A percentile compares a stretch with the other conserved stretches of the same genome.
These are phyloP conservation scores for Pseudolaguvia tuberculata DNA, from an alignment of 2,113 vertebrate species.

Conservation along the genomic window DNA sequence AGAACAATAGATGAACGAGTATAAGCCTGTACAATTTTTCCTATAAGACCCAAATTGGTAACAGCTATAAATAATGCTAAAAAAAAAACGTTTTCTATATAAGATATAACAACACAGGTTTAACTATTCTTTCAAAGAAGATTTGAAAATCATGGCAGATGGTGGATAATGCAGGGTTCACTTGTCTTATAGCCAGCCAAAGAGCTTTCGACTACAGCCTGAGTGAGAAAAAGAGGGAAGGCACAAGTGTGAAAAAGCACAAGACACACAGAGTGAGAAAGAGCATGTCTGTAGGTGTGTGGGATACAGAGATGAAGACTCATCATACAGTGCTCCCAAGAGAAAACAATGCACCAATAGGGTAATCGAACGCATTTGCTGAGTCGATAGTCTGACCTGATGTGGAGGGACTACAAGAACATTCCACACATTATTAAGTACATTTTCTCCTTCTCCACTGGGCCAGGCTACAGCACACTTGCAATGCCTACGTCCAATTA, in stretches of 20 bases:
- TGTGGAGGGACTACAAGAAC: constrained; percentile 21
- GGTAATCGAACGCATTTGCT: constrained; percentile 5
- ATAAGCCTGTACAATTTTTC: background rate
- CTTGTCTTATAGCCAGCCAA: constrained; percentile 7
- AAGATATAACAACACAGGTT: background rate
- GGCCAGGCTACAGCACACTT: constrained; percentile 21
- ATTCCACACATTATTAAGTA: constrained; percentile 31
- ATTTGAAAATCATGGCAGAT: background rate
- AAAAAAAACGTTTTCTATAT: background rate
- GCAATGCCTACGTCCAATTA: constrained; percentile 30
- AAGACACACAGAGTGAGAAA: constrained; percentile 20
- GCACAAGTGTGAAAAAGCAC: constrained; percentile 19
- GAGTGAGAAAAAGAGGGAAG: constrained; percentile 1
- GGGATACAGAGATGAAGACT: background rate
- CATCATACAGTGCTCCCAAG: constrained; percentile 14
- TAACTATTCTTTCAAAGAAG: background rate
- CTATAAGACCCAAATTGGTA: constrained; percentile 14
- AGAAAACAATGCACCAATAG: background rate
- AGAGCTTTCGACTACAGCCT: background rate
- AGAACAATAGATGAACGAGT: constrained; percentile 14
- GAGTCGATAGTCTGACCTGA: constrained; percentile 6
- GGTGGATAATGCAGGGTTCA: background rate
- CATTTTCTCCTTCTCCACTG: constrained; percentile 10
- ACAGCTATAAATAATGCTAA: background rate
- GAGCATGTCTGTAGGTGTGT: constrained; percentile 20